These are phyloP conservation scores for Cremastinae sp. DNA, from an alignment of 2,888 invertebrate species.

Conservation along the genomic window DNA sequence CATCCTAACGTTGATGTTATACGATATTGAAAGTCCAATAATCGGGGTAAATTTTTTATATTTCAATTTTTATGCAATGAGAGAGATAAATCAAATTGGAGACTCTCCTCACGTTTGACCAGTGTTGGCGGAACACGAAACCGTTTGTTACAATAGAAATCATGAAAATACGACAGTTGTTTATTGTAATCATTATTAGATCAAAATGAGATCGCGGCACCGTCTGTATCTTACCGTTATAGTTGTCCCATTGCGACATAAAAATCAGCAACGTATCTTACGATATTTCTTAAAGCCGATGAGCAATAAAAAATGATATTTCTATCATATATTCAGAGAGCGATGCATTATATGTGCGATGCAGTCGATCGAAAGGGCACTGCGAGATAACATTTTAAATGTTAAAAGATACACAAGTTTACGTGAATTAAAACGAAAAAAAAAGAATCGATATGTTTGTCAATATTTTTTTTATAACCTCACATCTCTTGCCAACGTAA, in stretches of 20 bases:
- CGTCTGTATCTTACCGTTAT: conserved; percentile 46
- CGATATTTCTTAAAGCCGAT: conserved; percentile 8
- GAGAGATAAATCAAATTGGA: conserved; percentile 10
- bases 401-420: conserved; percentile 49
- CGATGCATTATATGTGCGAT: conserved; percentile 58
- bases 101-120: conserved; percentile 8
- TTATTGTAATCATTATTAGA: conserved; percentile 46
- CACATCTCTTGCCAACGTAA: conserved; percentile 15
- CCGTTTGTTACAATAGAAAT: conserved; percentile 14
- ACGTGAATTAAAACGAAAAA: conserved; percentile 41
- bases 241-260: conserved; percentile 20
- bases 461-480: neutral
- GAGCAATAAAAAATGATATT: conserved; percentile 35
- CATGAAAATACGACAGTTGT: conserved; percentile 43
- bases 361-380: conserved; percentile 51
- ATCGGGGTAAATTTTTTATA: conserved; percentile 51
- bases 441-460: conserved; percentile 8
- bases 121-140: conserved; percentile 1
- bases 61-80: conserved; percentile 55
- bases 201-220: conserved; percentile 48
- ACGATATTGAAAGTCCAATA: conserved; percentile 4
- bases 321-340: conserved; percentile 46
- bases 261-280: conserved; percentile 18
- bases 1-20: conserved; percentile 21
- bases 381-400: conserved; percentile 49